Evolutionary conservation across 2,888 invertebrate species (phyloP).

Genomic region (Ennomos fuscantarius): DNA sequence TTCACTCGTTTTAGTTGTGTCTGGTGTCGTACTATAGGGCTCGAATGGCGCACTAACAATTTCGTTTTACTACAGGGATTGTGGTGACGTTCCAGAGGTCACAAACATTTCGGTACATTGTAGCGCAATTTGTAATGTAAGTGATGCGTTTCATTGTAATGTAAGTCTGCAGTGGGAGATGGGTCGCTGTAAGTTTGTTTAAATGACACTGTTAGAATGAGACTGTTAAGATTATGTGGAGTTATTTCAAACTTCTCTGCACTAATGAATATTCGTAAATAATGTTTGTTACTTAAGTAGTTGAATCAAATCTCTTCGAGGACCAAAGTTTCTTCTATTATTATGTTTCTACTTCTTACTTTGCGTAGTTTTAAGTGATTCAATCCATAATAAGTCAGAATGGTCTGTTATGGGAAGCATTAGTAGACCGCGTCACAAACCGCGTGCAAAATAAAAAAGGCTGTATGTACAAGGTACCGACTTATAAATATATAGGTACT

Average conservation of each 20-base stretch:
- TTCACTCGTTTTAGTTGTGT: not conserved
- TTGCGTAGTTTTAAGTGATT: no score
- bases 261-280: no score
- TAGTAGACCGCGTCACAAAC: no score
- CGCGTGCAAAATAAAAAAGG: no score
- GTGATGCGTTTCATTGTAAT: constrained; percentile 43
- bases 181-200: constrained; percentile 30
- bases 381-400: no score
- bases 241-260: constrained; percentile 11
- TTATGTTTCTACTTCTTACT: no score
- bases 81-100: constrained; percentile 28
- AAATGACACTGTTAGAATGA: not conserved
- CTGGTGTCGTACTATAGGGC: constrained; percentile 9
- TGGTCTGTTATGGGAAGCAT: no score
- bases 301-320: no score
- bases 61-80: constrained; percentile 45
- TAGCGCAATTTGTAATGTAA: constrained; percentile 48
- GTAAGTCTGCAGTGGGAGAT: constrained; percentile 37
- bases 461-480: no score
- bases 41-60: constrained; percentile 39
- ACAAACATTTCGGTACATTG: constrained; percentile 52
- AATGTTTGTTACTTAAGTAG: no score
- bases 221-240: constrained; percentile 17
- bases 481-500: no score
- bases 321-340: no score